phyloP scores from a whole-genome alignment of 2,113 vertebrate genomes.

The Reinhardtius hippoglossoides region DNA sequence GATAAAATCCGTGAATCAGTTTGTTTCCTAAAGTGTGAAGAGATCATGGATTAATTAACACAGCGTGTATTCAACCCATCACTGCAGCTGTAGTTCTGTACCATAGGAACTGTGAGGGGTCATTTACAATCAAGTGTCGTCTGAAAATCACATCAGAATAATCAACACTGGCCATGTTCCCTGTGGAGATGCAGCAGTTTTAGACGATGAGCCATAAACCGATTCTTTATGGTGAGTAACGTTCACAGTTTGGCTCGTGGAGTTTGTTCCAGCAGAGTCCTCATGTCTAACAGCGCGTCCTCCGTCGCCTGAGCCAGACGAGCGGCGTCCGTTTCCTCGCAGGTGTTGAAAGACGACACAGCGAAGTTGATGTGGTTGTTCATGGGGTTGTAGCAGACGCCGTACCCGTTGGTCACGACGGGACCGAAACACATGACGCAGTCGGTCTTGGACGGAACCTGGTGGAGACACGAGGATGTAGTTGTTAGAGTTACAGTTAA shows the following conservation, averaged over 20 bases:
- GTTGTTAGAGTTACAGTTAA: not conserved
- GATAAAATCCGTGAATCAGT: too few relatives aligned
- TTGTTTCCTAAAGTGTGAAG: too few relatives aligned
- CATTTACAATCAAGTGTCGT: too few relatives aligned
- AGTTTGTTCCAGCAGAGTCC: constrained; percentile 84
- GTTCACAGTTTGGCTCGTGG: constrained; percentile 90
- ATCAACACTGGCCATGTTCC: not conserved
- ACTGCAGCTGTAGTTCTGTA: too few relatives aligned
- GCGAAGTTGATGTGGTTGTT: constrained; percentile 92
- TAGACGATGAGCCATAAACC: not conserved
- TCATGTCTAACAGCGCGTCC: constrained; percentile 89
- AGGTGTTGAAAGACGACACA: constrained; percentile 92
- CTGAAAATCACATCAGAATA: not conserved
- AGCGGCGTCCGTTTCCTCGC: constrained; percentile 85
- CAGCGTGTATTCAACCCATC: too few relatives aligned
- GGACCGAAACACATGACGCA: constrained; percentile 98
- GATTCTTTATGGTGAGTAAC: too few relatives aligned
- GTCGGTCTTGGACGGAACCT: constrained; percentile 96
- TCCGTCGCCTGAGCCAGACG: constrained; percentile 86
- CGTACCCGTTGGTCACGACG: constrained; percentile 92
- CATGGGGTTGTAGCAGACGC: constrained; percentile 98
- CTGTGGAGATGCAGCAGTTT: not conserved
- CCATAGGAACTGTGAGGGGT: too few relatives aligned
- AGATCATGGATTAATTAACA: too few relatives aligned
- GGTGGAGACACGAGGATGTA: not conserved